Base-by-base conservation (phyloP, 2,113 vertebrate species). In the Pardalotus punctatus region DNA sequence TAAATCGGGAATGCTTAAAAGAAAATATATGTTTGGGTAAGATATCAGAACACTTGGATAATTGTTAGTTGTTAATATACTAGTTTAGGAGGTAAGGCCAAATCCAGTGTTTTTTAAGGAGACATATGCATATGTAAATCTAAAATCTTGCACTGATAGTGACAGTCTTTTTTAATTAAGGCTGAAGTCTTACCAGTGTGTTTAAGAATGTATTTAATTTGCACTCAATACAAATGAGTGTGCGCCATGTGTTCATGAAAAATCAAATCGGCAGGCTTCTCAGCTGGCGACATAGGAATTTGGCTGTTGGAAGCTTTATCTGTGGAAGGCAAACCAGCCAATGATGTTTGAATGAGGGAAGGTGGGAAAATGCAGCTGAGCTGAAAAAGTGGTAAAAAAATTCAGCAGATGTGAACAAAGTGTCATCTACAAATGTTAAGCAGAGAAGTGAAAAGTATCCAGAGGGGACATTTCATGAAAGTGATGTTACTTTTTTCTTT, bases 221-320 rank as follows among this genome's bases (percentile, higher is more conserved):
- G 21, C 47, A 38, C 86, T 69, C 80, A 83, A 6, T 83, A 80
- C 79, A 86, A 93, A 92, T 80, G 40, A 80, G 22, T 90, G 51
- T 47, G 45, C 35, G 25, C 54, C 61, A 50, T 80, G 94, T 62
- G 82, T 54, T 94, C 62, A 47, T 69, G 86, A 80, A 74, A 94
- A 96, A 92, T 67, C 71, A 88, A 65, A 86, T 88, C 71, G 42
- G 60, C 79, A 66, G 62, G 50, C 91, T 90, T 92, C 94, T 94
- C 91, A 90, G 79, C 80, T 92, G 62, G 64, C 90, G 66, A 54
- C 45, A 31, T 20, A 57, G 38, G 67, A 86, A 72, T 93, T 80
- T 58, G 90, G 47, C 67, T 92, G 79, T 73, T 90, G 80, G 76
- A 93, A 81, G 8, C 79, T 82, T 90, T 19, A 70, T 36, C 31